A percentile compares a stretch with the other conserved stretches of the same genome.
Evolutionary conservation across 2,888 invertebrate species (phyloP).

Genomic region (Drosophila fulvimacula): DNA sequence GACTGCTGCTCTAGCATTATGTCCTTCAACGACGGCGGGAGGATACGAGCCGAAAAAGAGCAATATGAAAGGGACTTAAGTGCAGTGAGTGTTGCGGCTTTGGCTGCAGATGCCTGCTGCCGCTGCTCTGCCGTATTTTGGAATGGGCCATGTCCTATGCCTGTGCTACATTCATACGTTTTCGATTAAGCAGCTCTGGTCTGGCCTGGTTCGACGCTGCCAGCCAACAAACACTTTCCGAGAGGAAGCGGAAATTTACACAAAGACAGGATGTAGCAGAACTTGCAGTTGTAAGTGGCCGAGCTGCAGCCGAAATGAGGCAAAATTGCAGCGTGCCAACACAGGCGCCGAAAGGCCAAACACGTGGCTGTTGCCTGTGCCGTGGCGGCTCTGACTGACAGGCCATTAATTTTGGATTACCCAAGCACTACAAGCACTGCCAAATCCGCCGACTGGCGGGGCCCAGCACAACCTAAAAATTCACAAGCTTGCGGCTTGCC

Average conservation of each 20-base stretch:
- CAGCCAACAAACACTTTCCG: slow-evolving; percentile 47
- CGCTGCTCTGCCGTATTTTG: slow-evolving; percentile 1
- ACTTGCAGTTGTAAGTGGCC: slow-evolving; percentile 64
- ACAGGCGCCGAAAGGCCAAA: slow-evolving; percentile 54
- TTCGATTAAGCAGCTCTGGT: slow-evolving; percentile 72
- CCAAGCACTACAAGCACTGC: slow-evolving; percentile 55
- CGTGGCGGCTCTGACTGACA: slow-evolving; percentile 68
- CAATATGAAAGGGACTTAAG: slow-evolving; percentile 69
- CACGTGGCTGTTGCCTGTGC: slow-evolving; percentile 36
- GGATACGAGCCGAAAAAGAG: slow-evolving; percentile 43
- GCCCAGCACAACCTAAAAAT: slow-evolving; percentile 32
- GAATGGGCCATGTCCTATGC: slow-evolving; percentile 22
- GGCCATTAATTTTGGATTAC: slow-evolving; percentile 80
- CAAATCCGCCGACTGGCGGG: slow-evolving; percentile 40
- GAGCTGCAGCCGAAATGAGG: slow-evolving; percentile 63
- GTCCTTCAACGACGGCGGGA: not conserved
- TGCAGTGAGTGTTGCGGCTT: slow-evolving; percentile 60
- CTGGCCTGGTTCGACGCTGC: slow-evolving; percentile 43
- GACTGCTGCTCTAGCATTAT: slow-evolving; percentile 40
- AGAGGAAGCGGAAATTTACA: slow-evolving; percentile 75
- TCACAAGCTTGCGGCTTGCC: slow-evolving; percentile 54
- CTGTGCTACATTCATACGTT: slow-evolving; percentile 72
- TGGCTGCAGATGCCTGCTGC: slow-evolving; percentile 12
- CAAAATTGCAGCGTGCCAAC: slow-evolving; percentile 61
- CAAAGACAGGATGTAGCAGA: slow-evolving; percentile 77